phyloP scores from a whole-genome alignment of 2,888 invertebrate genomes.

The Shargacucullia verbasci region DNA sequence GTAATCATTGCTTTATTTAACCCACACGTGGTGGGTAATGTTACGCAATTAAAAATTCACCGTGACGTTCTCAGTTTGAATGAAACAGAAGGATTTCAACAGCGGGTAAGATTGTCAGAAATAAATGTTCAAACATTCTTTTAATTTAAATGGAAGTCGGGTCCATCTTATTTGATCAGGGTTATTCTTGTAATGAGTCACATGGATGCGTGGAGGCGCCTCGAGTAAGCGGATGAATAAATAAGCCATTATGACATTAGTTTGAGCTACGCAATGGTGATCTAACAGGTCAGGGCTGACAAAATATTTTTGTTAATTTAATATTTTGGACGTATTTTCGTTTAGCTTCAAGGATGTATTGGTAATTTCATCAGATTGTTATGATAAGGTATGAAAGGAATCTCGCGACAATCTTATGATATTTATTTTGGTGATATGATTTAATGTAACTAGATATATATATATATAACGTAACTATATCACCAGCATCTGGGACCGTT shows the following conservation, averaged over 20 bases:
- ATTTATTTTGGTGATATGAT: too few relatives aligned
- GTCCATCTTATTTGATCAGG: constrained; percentile 3
- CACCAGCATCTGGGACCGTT: too few relatives aligned
- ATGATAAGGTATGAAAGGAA: background rate
- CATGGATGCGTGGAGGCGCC: constrained; percentile 51
- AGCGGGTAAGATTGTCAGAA: background rate
- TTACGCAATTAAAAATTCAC: constrained; percentile 1
- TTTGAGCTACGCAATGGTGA: constrained; percentile 40
- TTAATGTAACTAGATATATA: too few relatives aligned
- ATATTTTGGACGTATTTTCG: constrained; percentile 28
- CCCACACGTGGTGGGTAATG: too few relatives aligned
- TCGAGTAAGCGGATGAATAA: constrained; percentile 55
- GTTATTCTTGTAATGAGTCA: constrained; percentile 41
- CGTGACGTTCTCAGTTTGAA: constrained; percentile 1
- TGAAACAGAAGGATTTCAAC: background rate
- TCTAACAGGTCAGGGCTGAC: constrained; percentile 60
- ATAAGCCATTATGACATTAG: constrained; percentile 57
- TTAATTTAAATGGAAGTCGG: constrained; percentile 3
- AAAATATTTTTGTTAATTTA: constrained; percentile 40
- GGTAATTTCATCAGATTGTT: constrained; percentile 12
- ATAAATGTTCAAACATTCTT: background rate
- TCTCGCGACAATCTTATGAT: background rate
- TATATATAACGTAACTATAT: too few relatives aligned
- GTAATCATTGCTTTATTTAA: too few relatives aligned
- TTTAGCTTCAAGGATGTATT: constrained; percentile 25